A percentile compares a stretch with the other conserved stretches of the same genome.
phyloP scores from a whole-genome alignment of 2,797 vertebrate genomes.

The Girardinus metallicus region DNA sequence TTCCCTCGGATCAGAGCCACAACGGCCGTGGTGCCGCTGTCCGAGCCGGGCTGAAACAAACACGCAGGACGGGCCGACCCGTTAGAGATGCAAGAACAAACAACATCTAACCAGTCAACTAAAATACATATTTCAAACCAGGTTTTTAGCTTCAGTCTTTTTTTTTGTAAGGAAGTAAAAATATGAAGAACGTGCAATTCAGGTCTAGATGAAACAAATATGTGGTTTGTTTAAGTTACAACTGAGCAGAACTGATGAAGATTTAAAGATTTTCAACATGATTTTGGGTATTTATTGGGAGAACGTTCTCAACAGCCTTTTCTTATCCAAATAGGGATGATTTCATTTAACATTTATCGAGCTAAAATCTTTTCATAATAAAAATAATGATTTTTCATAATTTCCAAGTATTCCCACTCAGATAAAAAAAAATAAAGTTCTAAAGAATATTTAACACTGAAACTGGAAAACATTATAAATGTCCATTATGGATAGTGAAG shows the following conservation, averaged over 20 bases:
- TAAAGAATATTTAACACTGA: no score
- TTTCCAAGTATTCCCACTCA: no score
- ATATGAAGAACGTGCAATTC: not conserved
- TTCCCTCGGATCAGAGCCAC: conserved; percentile 95
- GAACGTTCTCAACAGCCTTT: not conserved
- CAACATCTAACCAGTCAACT: not conserved
- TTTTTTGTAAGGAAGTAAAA: not conserved
- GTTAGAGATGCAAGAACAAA: not conserved
- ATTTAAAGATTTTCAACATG: not conserved
- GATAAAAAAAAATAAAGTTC: no score
- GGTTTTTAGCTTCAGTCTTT: not conserved
- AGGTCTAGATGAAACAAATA: not conserved
- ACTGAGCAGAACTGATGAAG: not conserved
- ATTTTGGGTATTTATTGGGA: not conserved
- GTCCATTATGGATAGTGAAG: no score
- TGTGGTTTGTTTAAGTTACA: not conserved
- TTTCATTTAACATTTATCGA: no score
- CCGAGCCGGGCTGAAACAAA: conserved; percentile 90
- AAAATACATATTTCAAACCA: not conserved
- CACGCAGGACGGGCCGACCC: not conserved
- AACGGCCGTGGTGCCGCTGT: conserved; percentile 96
- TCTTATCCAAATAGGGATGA: not conserved
- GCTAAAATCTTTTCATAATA: no score
- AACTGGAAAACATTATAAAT: no score
- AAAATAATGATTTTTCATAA: no score